Percentiles rank a stretch among this genome's conserved stretches.
phyloP scores from a whole-genome alignment of 2,797 vertebrate species.

The Hippopotamyrus pictus region DNA sequence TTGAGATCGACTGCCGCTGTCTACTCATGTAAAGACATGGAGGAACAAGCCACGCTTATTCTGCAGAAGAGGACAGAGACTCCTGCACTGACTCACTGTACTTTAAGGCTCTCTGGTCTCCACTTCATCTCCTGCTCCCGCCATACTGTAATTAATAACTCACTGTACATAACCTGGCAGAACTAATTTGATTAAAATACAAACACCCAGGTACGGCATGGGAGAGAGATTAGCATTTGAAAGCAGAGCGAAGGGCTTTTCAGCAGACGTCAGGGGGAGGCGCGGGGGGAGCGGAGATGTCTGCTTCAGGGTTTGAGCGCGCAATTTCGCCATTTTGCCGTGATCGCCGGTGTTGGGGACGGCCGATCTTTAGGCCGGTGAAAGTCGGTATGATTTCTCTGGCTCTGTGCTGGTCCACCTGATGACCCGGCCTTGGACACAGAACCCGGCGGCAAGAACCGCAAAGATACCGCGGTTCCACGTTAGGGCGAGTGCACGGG shows the following conservation, averaged over 20 bases:
- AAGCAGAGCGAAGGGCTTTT: not conserved
- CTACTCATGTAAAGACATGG: not conserved
- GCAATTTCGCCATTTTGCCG: not conserved
- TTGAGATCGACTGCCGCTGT: not conserved
- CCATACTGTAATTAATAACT: conserved; percentile 9
- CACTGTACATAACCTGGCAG: conserved; percentile 9
- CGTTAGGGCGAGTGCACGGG: not conserved
- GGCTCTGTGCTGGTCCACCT: not conserved
- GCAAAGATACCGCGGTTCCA: not conserved
- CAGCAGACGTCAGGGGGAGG: not conserved
- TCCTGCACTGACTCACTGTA: not conserved
- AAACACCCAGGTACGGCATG: not conserved
- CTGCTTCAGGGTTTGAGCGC: not conserved
- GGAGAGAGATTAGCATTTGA: not conserved
- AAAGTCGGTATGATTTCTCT: not conserved
- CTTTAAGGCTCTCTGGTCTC: not conserved
- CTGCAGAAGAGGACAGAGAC: not conserved
- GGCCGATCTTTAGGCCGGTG: not conserved
- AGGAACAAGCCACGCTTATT: not conserved
- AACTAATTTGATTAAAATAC: not conserved
- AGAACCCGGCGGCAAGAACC: not conserved
- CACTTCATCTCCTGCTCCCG: not conserved
- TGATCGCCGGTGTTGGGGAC: not conserved
- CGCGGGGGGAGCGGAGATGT: not conserved
- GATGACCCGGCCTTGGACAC: not conserved